These are phyloP conservation scores for Anarrhichthys ocellatus DNA, from an alignment of 2,113 vertebrate species.

Conservation along the genomic window DNA sequence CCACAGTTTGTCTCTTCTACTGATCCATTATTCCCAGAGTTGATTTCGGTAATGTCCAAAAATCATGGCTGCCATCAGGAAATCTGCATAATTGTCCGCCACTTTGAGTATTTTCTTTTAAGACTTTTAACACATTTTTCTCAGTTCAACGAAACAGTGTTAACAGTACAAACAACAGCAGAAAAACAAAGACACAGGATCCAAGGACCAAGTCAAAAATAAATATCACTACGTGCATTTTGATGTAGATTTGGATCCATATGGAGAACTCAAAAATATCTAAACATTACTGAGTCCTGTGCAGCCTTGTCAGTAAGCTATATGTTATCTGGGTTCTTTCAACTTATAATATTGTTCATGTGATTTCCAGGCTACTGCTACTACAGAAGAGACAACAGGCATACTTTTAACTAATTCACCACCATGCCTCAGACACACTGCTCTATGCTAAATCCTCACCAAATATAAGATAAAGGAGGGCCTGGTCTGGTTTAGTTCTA, in stretches of 20 bases:
- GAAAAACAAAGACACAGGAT: background rate
- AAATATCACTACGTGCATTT: background rate
- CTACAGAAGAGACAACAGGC: background rate
- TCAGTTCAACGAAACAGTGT: background rate
- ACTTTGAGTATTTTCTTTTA: background rate
- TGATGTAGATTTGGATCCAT: background rate
- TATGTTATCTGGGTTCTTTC: background rate
- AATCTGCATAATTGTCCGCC: background rate
- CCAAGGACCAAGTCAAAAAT: background rate
- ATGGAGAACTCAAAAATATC: background rate
- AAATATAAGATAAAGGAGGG: slow-evolving; percentile 14
- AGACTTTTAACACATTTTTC: background rate
- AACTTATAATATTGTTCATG: background rate
- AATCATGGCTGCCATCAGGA: background rate
- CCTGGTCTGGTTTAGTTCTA: background rate
- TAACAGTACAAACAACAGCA: background rate
- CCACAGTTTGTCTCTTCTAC: background rate
- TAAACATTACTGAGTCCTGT: background rate
- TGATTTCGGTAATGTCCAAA: slow-evolving; percentile 1
- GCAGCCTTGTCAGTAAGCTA: background rate
- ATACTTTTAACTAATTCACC: no score
- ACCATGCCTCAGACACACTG: background rate
- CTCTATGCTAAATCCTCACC: background rate
- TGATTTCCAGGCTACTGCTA: background rate
- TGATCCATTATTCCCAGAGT: background rate